Percentiles rank a stretch among this genome's conserved stretches.
Evolutionary conservation across 2,888 invertebrate genomes (phyloP).

Genomic region (Drosophila flavopinicola): DNA sequence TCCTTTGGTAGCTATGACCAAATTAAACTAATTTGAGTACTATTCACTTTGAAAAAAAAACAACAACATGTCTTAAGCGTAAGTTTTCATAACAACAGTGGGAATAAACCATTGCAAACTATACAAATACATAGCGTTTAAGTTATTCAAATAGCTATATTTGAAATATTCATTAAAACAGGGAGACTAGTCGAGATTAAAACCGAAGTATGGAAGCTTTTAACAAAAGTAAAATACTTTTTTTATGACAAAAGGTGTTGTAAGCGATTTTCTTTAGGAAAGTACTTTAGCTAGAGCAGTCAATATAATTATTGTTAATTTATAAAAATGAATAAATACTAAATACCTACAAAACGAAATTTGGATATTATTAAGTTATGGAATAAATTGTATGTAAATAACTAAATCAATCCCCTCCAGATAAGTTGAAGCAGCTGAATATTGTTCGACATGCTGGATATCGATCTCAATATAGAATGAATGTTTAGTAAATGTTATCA

Average conservation of each 20-base stretch:
- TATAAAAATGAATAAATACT: not conserved
- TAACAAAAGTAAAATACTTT: no score
- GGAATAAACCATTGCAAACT: no score
- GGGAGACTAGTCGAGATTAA: no score
- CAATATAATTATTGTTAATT: not conserved
- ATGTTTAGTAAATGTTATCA: constrained; percentile 37
- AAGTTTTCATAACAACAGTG: no score
- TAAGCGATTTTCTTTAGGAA: no score
- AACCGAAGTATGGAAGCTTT: no score
- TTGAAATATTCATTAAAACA: no score
- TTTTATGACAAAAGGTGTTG: no score
- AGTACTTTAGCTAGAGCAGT: constrained; percentile 1
- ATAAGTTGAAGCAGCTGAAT: not conserved
- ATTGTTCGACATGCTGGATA: not conserved
- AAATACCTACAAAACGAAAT: not conserved
- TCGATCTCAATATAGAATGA: constrained; percentile 54
- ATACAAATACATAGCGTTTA: no score
- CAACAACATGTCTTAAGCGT: no score
- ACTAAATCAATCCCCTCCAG: not conserved
- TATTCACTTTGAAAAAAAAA: no score
- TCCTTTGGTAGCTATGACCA: not conserved
- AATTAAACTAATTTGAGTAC: not conserved
- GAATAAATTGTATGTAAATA: not conserved
- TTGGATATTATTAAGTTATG: not conserved
- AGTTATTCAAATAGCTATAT: no score